Base-by-base conservation (phyloP, 2,797 vertebrate species). In the Semaprochilodus insignis region DNA sequence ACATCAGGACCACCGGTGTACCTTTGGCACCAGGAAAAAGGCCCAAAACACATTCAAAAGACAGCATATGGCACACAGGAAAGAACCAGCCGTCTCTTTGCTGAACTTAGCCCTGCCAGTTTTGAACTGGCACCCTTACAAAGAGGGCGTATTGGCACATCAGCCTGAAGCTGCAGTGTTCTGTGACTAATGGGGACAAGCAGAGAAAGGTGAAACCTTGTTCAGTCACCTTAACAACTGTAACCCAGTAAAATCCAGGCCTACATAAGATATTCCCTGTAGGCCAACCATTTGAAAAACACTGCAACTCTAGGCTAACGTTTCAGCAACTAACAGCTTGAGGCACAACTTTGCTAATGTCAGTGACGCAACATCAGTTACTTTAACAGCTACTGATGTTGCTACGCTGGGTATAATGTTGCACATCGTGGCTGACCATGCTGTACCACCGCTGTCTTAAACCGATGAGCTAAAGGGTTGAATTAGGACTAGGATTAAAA, bases 401-500 rank as follows among this genome's bases (percentile, higher is more conserved):
- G 44, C 48, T 31, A 77, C 25, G 13, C 36, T 69, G 36, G 65
- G 66, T 67, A 19, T 44, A 51, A 77, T 51, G 67, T 74, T 82
- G 66, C 25, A 40, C 70, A 78, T 88, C 88, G 88, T 86, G 0
- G 0, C 48, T 82, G 59, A 51, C 71, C 73, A 25, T 59, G 81
- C 91, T 88, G 90, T 89, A 86, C 87, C 86, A 86, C 27, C 67
- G 44, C 77, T 78, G 81, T 84, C 74, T 57, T 83, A 48, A 27
- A 86, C 77, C 4, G 88, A 1, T 48, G 82, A 80, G 83, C 88
- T 0, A 52, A 84, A 74, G 66, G 87, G 71, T 85, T 87, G 78
- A 93, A 94, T 94, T 93, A 92, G 85, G 82, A 84, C 34, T 74
- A 83, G 80, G 54, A 91, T 88, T 88, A 81, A 76, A 77, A 71